phyloP scores from a whole-genome alignment of 2,113 vertebrate species.

The Odocoileus hemionus region DNA sequence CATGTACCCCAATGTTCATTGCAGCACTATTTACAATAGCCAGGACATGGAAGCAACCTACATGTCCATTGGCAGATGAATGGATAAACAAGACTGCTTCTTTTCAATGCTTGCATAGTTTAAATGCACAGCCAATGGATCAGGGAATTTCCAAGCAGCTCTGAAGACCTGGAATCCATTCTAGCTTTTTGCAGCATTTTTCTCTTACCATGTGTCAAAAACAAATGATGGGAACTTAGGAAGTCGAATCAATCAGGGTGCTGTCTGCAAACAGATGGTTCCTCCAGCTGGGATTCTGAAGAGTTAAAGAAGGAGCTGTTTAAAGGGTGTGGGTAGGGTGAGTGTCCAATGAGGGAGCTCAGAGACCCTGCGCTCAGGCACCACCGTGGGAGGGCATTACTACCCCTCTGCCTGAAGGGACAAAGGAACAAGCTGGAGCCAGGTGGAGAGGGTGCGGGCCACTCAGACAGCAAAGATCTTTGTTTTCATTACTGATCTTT shows the following conservation, averaged over 20 bases:
- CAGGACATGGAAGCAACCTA: not conserved
- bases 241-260: not conserved
- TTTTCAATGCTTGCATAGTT: rapidly evolving
- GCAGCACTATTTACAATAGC: not conserved
- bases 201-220: not conserved
- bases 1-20: not conserved
- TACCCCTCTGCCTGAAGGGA: too few species aligned
- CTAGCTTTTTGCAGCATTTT: not conserved
- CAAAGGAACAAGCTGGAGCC: not conserved
- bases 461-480: not conserved
- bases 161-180: not conserved
- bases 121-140: not conserved
- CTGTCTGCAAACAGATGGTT: not conserved
- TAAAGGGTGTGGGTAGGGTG: not conserved
- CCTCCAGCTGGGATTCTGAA: not conserved
- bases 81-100: not conserved
- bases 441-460: rapidly evolving
- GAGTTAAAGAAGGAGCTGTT: not conserved
- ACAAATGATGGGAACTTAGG: not conserved
- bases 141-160: not conserved
- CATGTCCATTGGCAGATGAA: not conserved
- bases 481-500: not conserved
- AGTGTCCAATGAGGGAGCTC: not conserved
- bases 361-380: not conserved
- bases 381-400: rapidly evolving